Conservation (phyloP, 2,113 vertebrate genomes). For the Lanius ludovicianus region DNA sequence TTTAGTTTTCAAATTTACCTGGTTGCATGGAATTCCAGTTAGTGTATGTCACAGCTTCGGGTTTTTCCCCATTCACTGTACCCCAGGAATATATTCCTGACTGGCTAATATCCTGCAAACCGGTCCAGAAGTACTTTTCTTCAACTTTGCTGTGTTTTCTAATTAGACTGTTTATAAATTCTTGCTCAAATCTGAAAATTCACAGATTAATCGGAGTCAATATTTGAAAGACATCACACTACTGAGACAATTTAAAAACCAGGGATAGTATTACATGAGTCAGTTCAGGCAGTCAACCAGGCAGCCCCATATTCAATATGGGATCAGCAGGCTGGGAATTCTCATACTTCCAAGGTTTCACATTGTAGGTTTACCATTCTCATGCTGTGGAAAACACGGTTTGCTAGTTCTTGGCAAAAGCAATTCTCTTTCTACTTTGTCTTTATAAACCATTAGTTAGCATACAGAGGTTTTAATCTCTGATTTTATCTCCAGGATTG, state of each 20-base stretch:
- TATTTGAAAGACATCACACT: background rate
- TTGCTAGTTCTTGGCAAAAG: background rate
- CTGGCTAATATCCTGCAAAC: slow-evolving; percentile 82
- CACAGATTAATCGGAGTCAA: background rate
- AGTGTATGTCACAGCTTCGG: slow-evolving; percentile 74
- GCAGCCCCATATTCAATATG: background rate
- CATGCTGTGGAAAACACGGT: background rate
- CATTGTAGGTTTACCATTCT: background rate
- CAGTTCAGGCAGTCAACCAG: background rate
- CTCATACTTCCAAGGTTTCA: background rate
- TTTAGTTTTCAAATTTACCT: slow-evolving; percentile 71
- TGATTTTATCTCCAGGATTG: background rate
- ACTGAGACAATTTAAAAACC: background rate
- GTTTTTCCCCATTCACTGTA: slow-evolving; percentile 47
- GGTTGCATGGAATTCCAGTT: slow-evolving; percentile 90
- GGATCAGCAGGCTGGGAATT: background rate
- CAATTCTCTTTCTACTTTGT: background rate
- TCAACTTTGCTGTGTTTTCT: slow-evolving; percentile 70
- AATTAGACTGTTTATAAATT: slow-evolving; percentile 88
- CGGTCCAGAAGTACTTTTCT: slow-evolving; percentile 87
- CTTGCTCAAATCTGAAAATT: slow-evolving; percentile 90
- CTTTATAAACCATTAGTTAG: background rate
- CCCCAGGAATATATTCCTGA: slow-evolving; percentile 88
- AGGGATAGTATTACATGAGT: background rate
- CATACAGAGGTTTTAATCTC: background rate